Base-by-base conservation (phyloP, 2,797 vertebrate genomes). In the Oreochromis mossambicus region DNA sequence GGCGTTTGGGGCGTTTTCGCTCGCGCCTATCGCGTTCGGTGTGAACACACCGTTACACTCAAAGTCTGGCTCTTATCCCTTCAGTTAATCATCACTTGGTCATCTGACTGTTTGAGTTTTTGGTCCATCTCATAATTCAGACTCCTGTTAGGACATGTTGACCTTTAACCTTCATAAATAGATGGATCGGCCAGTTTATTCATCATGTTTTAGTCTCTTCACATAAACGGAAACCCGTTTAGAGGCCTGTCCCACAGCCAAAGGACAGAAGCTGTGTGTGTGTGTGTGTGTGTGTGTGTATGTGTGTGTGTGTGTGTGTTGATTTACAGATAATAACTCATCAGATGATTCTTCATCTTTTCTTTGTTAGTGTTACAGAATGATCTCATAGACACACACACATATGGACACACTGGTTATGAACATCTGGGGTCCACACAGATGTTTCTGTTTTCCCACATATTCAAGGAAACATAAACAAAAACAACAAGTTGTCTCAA, bases 301-400 rank as follows among this genome's bases (percentile, higher is more conserved):
- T 4, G 46, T 48, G 46, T 48, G 21, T 14, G 3, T n/a, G 41
- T 41, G 11, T 12, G 48, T 50, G 15, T 19, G 17, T 19, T 50
- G 0, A 1, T 0, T 50, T 1, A 50, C 48, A 50, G 3, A 50
- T 50, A 9, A n/a, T 19, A 2, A n/a, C 48, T 51, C 4, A 26
- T 55, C 21, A 24, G 21, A 0, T 5, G 12, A 55, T 54, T 54
- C 8, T 7, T 54, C 3, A 12, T 54, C 3, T 46, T 54, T 46
- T 15, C 2, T 6, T 50, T 29, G 24, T 56, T 56, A 52, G 9
- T 12, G 51, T 52, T 52, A 52, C 51, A 52, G n/a, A 52, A 21
- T 52, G n/a, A 21, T 21, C n/a, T n/a, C 51, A 52, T 52, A 21
- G 10, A 52, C 10, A 21, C 51, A 21, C n/a, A 52, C 2, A 52